These are phyloP conservation scores for Gastrophysa polygoni DNA, from an alignment of 2,888 invertebrate species.

Conservation along the genomic window DNA sequence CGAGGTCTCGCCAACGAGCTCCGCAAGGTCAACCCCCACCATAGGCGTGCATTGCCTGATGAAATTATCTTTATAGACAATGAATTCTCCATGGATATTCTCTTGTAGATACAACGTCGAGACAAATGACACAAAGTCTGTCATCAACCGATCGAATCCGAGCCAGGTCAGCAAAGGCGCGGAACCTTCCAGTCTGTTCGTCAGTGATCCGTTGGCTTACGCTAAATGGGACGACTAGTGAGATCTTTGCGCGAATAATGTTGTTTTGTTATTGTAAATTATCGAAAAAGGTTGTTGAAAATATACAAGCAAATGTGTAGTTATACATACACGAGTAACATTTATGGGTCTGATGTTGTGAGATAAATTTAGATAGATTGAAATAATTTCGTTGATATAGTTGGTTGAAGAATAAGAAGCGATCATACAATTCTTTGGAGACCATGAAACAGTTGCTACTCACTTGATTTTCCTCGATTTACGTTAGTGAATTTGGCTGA, in stretches of 20 bases:
- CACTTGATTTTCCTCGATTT: too few species aligned
- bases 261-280: constrained; percentile 32
- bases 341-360: constrained; percentile 35
- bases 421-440: background rate
- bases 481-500: too few species aligned
- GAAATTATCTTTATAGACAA: too few species aligned
- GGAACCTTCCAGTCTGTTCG: constrained; percentile 42
- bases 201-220: constrained; percentile 49
- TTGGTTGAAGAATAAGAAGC: constrained; percentile 14
- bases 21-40: too few species aligned
- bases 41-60: too few species aligned
- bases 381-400: constrained; percentile 12
- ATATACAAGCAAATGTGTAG: constrained; percentile 28
- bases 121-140: constrained; percentile 56
- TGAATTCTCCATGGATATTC: too few species aligned
- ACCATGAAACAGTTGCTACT: too few species aligned
- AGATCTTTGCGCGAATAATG: constrained; percentile 13
- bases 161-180: too few species aligned
- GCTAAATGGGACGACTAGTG: constrained; percentile 48
- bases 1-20: too few species aligned
- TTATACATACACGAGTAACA: constrained; percentile 25
- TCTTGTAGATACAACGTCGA: constrained; percentile 48
- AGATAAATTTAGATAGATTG: constrained; percentile 29
- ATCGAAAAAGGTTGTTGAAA: constrained; percentile 35
- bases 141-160: constrained; percentile 49